These are phyloP conservation scores for Orchesella flavescens DNA, from an alignment of 2,888 invertebrate genomes.

Conservation along the genomic window DNA sequence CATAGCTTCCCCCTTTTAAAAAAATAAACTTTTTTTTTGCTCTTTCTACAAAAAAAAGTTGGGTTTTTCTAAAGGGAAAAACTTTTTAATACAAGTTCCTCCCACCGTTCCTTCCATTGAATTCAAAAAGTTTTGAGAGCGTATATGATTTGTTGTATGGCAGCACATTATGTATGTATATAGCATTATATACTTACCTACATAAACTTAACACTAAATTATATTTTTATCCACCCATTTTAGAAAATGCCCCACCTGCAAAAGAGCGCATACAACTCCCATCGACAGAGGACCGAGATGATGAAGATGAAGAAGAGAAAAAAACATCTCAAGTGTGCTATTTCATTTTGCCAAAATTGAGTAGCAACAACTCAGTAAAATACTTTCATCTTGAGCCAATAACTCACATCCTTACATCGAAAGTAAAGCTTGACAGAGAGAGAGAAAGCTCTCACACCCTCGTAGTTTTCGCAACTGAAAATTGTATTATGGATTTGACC, in stretches of 20 bases:
- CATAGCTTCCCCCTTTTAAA: constrained; percentile 37
- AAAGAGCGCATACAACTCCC: constrained; percentile 82
- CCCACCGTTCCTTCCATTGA: neutral
- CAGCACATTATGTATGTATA: neutral
- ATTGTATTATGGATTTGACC: constrained; percentile 77
- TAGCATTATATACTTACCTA: too few relatives aligned
- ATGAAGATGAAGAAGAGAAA: constrained; percentile 86
- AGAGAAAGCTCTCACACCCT: constrained; percentile 80
- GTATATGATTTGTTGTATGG: neutral
- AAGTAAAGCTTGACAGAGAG: constrained; percentile 84
- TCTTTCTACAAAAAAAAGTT: constrained; percentile 5
- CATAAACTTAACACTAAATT: neutral
- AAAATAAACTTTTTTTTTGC: constrained; percentile 12
- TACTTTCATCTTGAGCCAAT: constrained; percentile 83
- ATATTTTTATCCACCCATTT: neutral
- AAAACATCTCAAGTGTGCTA: constrained; percentile 89
- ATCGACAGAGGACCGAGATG: constrained; percentile 89
- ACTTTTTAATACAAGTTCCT: neutral
- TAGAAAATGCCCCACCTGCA: constrained; percentile 80
- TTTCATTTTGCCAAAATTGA: constrained; percentile 85
- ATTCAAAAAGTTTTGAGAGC: neutral
- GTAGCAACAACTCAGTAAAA: constrained; percentile 79
- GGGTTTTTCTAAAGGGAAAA: neutral
- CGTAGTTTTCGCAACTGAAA: constrained; percentile 87
- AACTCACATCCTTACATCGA: constrained; percentile 80